phyloP scores from a whole-genome alignment of 2,888 invertebrate species.

The Phymatocera aterrima region DNA sequence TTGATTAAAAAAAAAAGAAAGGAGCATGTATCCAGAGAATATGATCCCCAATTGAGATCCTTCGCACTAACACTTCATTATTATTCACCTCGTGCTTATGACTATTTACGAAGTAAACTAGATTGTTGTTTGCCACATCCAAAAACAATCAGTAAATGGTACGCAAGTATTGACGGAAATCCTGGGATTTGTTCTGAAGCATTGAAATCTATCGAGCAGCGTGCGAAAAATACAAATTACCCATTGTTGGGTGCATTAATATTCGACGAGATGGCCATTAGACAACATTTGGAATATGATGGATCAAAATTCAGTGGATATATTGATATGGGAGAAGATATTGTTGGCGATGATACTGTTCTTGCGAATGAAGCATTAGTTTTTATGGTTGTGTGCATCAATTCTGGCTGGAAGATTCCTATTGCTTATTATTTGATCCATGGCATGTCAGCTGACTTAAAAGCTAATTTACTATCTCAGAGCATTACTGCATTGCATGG shows the following conservation, averaged over 20 bases:
- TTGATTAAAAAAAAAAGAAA: not conserved
- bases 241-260: slow-evolving; percentile 55
- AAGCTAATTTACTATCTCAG: slow-evolving; percentile 46
- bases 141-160: slow-evolving; percentile 64
- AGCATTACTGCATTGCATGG: slow-evolving; percentile 35
- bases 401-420: slow-evolving; percentile 64
- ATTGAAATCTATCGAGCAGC: slow-evolving; percentile 54
- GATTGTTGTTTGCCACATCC: slow-evolving; percentile 61
- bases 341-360: slow-evolving; percentile 26
- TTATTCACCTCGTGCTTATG: slow-evolving; percentile 64
- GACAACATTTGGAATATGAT: slow-evolving; percentile 54
- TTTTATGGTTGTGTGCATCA: slow-evolving; percentile 60
- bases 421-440: slow-evolving; percentile 64
- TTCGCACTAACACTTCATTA: slow-evolving; percentile 64
- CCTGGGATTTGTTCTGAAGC: slow-evolving; percentile 63
- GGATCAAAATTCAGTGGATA: slow-evolving; percentile 49
- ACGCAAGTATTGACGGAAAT: slow-evolving; percentile 58
- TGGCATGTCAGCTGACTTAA: slow-evolving; percentile 56
- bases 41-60: slow-evolving; percentile 54
- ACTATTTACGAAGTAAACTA: slow-evolving; percentile 64
- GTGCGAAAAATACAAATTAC: slow-evolving; percentile 47
- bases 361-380: slow-evolving; percentile 58
- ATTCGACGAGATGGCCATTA: slow-evolving; percentile 60
- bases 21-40: slow-evolving; percentile 44
- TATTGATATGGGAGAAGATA: not conserved